Percentiles rank a stretch among this genome's conserved stretches.
Conservation (phyloP, 2,797 vertebrate genomes). For the Gymnothorax reevesii region DNA sequence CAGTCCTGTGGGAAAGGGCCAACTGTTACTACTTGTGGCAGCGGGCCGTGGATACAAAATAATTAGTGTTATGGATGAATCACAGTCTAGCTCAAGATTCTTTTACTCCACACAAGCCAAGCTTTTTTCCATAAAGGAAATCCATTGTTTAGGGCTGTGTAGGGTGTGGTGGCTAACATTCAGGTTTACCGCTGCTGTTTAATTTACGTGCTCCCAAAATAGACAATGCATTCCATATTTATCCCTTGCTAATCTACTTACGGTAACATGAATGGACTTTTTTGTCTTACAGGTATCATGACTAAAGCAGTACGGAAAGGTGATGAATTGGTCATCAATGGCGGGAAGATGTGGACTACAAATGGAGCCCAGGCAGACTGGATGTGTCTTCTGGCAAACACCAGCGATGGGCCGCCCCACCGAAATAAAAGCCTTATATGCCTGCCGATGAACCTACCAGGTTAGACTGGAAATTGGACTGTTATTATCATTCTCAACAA, state of each 20-base stretch:
- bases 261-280: constrained; percentile 2
- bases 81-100: not conserved
- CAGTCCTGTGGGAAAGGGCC: too few species aligned
- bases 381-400: constrained; percentile 85
- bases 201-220: not conserved
- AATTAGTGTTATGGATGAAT: not conserved
- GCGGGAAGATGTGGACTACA: constrained; percentile 85
- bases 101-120: not conserved
- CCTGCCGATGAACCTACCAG: constrained; percentile 78
- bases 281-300: constrained; percentile 68
- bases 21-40: not conserved
- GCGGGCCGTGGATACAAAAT: not conserved
- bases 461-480: constrained; percentile 56
- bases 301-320: constrained; percentile 79
- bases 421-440: constrained; percentile 85
- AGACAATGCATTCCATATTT: not conserved
- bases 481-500: not conserved
- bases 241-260: not conserved
- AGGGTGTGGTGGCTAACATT: not conserved
- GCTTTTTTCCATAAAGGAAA: not conserved
- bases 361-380: constrained; percentile 79
- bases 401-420: constrained; percentile 71
- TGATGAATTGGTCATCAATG: constrained; percentile 77
- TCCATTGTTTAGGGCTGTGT: not conserved
- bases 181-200: not conserved